These are phyloP conservation scores for Caenorhabditis auriculariae DNA, from an alignment of 2,888 invertebrate genomes.

Conservation along the genomic window DNA sequence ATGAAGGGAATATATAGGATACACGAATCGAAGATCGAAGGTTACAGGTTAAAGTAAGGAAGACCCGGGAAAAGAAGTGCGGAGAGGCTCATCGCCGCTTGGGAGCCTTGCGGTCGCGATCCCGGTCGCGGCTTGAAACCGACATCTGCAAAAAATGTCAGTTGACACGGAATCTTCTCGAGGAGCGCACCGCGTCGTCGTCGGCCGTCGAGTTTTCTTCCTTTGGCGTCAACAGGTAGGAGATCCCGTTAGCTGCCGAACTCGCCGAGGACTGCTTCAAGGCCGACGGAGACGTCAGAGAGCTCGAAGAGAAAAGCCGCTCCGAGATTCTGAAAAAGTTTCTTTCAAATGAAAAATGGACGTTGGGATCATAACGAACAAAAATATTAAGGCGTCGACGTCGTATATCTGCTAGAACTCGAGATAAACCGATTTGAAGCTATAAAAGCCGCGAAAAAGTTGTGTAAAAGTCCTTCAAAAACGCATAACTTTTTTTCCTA, in stretches of 20 bases:
- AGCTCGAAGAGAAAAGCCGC: constrained; percentile 92
- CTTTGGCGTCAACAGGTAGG: too few relatives aligned
- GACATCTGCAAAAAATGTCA: constrained; percentile 20
- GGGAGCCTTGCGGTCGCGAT: too few relatives aligned
- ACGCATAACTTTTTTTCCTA: too few relatives aligned
- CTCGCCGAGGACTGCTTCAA: neutral
- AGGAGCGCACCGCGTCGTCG: constrained; percentile 26
- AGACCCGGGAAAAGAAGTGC: neutral
- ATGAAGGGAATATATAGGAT: neutral
- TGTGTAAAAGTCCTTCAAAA: too few relatives aligned
- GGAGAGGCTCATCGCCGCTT: constrained; percentile 8
- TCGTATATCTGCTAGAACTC: too few relatives aligned
- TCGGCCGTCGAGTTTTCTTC: constrained; percentile 29
- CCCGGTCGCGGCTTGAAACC: constrained; percentile 22
- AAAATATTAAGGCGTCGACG: too few relatives aligned
- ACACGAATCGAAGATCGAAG: neutral
- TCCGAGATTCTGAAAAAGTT: constrained; percentile 23
- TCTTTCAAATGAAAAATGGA: neutral
- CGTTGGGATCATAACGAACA: too few relatives aligned
- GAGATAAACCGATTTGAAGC: too few relatives aligned
- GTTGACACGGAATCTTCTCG: neutral
- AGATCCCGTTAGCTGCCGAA: neutral
- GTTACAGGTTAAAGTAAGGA: neutral
- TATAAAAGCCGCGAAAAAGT: too few relatives aligned
- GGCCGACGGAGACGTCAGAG: constrained; percentile 74